Evolutionary conservation across 2,797 vertebrate species (phyloP), one percentile per base, ranked within the genome.

Genomic region (Pseudomugil tenellus): DNA sequence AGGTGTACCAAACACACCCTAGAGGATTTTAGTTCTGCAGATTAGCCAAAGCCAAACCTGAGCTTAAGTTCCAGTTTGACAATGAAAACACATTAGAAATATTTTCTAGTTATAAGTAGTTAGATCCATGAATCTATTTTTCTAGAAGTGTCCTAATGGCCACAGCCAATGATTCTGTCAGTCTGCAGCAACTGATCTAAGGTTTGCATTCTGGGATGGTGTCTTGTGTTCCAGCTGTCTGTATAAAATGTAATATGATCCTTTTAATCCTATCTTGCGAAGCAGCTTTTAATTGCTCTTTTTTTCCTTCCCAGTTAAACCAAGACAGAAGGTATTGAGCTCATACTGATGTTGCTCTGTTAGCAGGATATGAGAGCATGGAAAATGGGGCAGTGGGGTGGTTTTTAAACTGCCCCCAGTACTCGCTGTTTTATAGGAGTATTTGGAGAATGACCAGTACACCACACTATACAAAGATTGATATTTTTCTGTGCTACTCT

Each of bases 311-410:
- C 6, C 4, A 9, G 4, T 37, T 66, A 29, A 78, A 87, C 72
- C 85, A 81, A 86, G 87, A 81, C 32, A 2, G 63, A 66, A 80
- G 75, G 83, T 87, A 82, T 88, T 85, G 68, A 80, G 72, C 85
- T 91, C 75, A 64, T 59, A 13, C 75, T 41, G 72, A 62, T 63
- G 78, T 84, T 69, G 21, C 71, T 86, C 78, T 86, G 77, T 86
- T 54, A 39, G 37, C 23, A 13, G 66, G 64, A 81, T 79, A 81
- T 76, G 60, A 1, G 23, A 81, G 83, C 66, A 79, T 65, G 68
- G 85, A 85, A 84, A 76, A 19, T 0, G 49, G 67, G 72, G 89
- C 86, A 89, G 81, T 70, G 67, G 78, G 55, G 56, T 76, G 70
- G 67, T 79, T 84, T 87, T 89, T 83, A 72, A 70, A 9, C 34